phyloP scores from a whole-genome alignment of 2,888 invertebrate species.

The Halictus quadricinctus region DNA sequence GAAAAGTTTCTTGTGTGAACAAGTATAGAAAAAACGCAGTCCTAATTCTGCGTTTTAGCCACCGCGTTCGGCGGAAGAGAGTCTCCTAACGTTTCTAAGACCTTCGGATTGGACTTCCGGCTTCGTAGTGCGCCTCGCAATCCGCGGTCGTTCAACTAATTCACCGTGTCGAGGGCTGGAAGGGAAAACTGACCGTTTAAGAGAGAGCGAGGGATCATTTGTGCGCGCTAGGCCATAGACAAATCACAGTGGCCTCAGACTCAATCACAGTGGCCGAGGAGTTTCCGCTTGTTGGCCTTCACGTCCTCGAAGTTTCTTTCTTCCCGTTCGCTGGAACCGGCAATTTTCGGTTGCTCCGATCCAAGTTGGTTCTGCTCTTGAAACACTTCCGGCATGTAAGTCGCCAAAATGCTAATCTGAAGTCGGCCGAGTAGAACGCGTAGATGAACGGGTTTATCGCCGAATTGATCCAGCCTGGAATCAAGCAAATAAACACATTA shows the following conservation, averaged over 20 bases:
- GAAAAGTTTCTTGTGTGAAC: background rate
- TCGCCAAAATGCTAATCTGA: slow-evolving; percentile 93
- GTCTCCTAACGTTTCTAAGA: background rate
- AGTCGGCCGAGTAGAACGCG: slow-evolving; percentile 94
- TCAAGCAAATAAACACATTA: background rate
- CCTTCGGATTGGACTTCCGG: background rate
- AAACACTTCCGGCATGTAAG: slow-evolving; percentile 89
- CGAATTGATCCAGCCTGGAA: slow-evolving; percentile 91
- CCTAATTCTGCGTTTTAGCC: background rate
- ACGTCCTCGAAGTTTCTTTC: slow-evolving; percentile 66
- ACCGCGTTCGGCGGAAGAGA: background rate
- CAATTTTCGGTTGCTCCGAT: slow-evolving; percentile 72
- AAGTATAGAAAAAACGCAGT: background rate
- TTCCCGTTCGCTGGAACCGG: slow-evolving; percentile 64
- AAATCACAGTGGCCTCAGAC: slow-evolving; percentile 49
- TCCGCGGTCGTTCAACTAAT: background rate
- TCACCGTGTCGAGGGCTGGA: background rate
- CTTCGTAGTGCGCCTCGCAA: no score
- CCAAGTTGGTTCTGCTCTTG: slow-evolving; percentile 80
- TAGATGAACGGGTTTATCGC: slow-evolving; percentile 96
- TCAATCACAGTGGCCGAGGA: slow-evolving; percentile 23
- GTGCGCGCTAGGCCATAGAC: slow-evolving; percentile 14
- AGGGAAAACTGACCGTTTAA: background rate
- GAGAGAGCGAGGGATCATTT: background rate
- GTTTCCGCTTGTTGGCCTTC: slow-evolving; percentile 41